Conservation (phyloP, 2,113 vertebrate genomes). For the Gavia stellata region DNA sequence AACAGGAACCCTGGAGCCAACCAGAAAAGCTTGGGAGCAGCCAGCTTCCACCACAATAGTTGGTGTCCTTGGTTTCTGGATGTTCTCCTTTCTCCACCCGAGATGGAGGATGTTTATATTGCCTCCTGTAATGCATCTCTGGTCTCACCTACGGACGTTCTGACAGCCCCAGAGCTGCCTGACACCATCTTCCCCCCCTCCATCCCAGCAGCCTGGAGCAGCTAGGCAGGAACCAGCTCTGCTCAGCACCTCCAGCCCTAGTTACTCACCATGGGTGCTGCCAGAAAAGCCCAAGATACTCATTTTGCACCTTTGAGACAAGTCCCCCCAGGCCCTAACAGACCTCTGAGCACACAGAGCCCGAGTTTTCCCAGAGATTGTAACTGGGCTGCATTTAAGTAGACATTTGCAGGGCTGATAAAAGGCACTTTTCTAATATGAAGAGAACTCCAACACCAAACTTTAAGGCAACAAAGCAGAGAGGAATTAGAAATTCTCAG, state of each 20-base stretch:
- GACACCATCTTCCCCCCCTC: not conserved
- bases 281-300: not conserved
- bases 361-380: not conserved
- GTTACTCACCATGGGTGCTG: not conserved
- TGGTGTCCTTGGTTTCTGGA: not conserved
- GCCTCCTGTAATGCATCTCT: not conserved
- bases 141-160: not conserved
- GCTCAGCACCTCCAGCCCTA: not conserved
- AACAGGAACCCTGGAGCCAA: not conserved
- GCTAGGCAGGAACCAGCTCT: not conserved
- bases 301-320: not conserved
- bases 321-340: accelerated
- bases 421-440: not conserved
- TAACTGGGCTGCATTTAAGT: not conserved
- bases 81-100: not conserved
- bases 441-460: not conserved
- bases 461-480: not conserved
- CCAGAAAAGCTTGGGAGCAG: not conserved
- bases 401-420: not conserved
- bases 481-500: not conserved
- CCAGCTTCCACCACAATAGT: accelerated
- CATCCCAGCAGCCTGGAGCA: not conserved
- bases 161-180: not conserved
- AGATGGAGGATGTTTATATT: not conserved
- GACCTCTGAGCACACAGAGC: accelerated